Base-by-base conservation (phyloP, 2,113 vertebrate species). In the Cyprinodon tularosa region DNA sequence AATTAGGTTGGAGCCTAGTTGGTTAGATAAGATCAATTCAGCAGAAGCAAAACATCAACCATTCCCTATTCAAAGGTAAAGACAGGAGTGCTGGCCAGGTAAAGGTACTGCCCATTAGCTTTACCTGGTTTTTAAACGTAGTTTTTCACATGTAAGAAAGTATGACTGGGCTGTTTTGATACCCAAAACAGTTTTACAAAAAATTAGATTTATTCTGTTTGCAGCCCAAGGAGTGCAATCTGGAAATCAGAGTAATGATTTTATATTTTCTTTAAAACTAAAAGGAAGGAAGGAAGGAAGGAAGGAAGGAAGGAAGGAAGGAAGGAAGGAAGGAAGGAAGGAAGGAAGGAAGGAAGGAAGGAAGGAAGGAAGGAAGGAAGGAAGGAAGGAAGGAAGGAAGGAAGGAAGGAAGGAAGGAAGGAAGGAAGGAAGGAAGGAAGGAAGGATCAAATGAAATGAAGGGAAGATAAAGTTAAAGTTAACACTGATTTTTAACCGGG, bases 1-100 rank as follows among this genome's bases (percentile, higher is more conserved):
- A 42, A 42, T 42, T 4, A 42, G 42, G 57, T 81, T 84, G 22
- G 29, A 85, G 81, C 62, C 59, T 42, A 47, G 73, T 77, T 72
- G 63, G 57, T n/a, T 72, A 79, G 72, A 71, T 67, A 60, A 76
- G 64, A 83, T 80, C 83, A 60, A 81, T 79, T 86, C 84, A 82
- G 66, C 11, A 6, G 71, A 62, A 81, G 81, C 36, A 71, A 83
- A 81, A 74, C 72, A 62, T 66, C 73, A 64, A 66, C 73, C 73
- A 80, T 64, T 73, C 83, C 76, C 61, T 53, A 59, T 77, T 57
- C 66, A 83, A 82, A 79, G 70, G 71, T 74, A 64, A 38, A 72
- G 76, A 85, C 64, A 64, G 59, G 67, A 72, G 71, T 9, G 62
- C 63, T 62, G 67, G 68, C 64, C 39, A 45, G 38, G 53, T 29